These are phyloP conservation scores for Bicyclus anynana DNA, from an alignment of 1,140 invertebrate genomes.

Conservation along the genomic window DNA sequence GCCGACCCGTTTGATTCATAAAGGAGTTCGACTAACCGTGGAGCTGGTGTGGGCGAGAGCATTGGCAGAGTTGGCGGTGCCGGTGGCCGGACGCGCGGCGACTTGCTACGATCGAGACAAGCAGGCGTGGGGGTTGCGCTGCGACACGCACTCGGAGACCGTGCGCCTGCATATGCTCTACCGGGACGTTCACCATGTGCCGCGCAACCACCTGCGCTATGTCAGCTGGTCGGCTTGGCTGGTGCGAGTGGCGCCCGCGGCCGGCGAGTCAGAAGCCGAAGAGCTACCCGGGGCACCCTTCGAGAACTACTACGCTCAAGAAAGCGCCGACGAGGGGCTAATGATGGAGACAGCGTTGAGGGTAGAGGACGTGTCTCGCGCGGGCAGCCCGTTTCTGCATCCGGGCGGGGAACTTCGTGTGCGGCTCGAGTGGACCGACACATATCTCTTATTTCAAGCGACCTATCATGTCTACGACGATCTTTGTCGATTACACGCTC, in stretches of 20 bases:
- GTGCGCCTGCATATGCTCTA: conserved; percentile 89
- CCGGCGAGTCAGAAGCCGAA: conserved; percentile 78
- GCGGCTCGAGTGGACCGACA: conserved; percentile 92
- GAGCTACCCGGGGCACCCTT: conserved; percentile 86
- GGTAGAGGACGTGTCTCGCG: conserved; percentile 87
- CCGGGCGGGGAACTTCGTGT: conserved; percentile 87
- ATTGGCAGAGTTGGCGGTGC: conserved; percentile 86
- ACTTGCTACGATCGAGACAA: conserved; percentile 92
- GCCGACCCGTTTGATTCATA: conserved; percentile 51
- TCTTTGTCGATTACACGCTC: conserved; percentile 88
- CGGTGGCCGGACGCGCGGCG: conserved; percentile 83
- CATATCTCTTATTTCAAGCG: conserved; percentile 89
- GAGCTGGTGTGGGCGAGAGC: conserved; percentile 79
- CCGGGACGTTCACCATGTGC: conserved; percentile 91
- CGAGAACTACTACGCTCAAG: conserved; percentile 91
- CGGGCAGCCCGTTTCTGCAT: conserved; percentile 86
- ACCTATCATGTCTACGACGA: conserved; percentile 94
- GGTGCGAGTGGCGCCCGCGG: conserved; percentile 78
- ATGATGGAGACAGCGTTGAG: conserved; percentile 90
- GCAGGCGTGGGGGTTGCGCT: conserved; percentile 87
- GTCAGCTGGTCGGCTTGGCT: conserved; percentile 89
- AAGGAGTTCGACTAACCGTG: conserved; percentile 57
- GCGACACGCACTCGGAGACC: conserved; percentile 88
- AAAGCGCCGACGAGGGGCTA: conserved; percentile 88
- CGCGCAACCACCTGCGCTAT: conserved; percentile 88